These are phyloP conservation scores for Leptobrachium ailaonicum DNA, from an alignment of 2,113 vertebrate genomes.

Conservation along the genomic window DNA sequence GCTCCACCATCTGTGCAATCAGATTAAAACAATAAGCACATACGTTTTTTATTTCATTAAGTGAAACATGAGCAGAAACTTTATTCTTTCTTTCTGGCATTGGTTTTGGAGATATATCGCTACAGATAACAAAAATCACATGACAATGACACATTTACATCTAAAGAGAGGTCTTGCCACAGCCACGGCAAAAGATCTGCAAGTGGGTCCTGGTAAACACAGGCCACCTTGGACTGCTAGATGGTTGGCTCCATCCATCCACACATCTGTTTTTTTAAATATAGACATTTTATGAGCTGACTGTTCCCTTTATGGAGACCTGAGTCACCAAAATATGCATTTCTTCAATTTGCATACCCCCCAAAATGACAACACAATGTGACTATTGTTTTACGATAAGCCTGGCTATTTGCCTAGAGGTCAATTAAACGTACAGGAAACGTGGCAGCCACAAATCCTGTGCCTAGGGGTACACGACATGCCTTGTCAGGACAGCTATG, in stretches of 20 bases:
- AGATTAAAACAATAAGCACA: constrained; percentile 20
- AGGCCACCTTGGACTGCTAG: too few relatives aligned
- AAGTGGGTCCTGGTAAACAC: too few relatives aligned
- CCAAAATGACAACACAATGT: background rate
- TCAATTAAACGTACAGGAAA: background rate
- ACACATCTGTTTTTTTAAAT: too few relatives aligned
- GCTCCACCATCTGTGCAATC: constrained; percentile 27
- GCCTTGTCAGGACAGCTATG: background rate
- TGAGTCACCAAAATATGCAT: background rate
- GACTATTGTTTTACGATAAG: background rate
- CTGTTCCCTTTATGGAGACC: too few relatives aligned
- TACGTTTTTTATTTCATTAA: background rate
- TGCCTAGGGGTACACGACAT: background rate
- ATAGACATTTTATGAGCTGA: too few relatives aligned
- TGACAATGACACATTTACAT: too few relatives aligned
- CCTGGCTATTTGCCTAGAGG: background rate
- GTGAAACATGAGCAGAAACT: background rate
- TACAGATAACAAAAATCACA: background rate
- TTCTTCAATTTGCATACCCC: background rate
- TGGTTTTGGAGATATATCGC: background rate
- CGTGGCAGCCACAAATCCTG: background rate
- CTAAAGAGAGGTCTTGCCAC: too few relatives aligned
- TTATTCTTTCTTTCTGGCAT: background rate
- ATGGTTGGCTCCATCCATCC: too few relatives aligned
- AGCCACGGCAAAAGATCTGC: too few relatives aligned